Evolutionary conservation across 2,113 vertebrate species (phyloP).

Genomic region (Elaphurus davidianus): DNA sequence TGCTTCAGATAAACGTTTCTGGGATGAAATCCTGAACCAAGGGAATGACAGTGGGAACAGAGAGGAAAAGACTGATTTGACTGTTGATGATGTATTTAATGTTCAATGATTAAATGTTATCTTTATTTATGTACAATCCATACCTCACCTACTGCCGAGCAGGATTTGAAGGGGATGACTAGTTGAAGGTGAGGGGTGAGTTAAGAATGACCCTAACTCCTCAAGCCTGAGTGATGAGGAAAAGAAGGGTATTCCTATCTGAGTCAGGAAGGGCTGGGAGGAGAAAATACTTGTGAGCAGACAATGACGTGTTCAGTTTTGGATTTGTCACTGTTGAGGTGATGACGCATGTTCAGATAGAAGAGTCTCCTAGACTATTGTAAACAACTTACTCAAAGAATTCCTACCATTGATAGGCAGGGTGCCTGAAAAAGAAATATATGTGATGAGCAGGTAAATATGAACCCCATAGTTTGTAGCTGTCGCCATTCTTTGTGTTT

Average conservation of each 20-base stretch:
- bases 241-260: background rate
- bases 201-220: background rate
- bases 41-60: background rate
- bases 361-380: background rate
- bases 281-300: constrained; percentile 15
- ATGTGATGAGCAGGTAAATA: constrained; percentile 3
- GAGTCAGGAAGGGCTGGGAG: constrained; percentile 10
- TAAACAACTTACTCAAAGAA: constrained; percentile 39
- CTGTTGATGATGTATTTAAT: background rate
- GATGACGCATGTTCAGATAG: constrained; percentile 12
- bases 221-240: background rate
- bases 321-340: constrained; percentile 28
- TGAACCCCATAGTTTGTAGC: background rate
- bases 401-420: constrained; percentile 18
- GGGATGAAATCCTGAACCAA: background rate
- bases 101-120: background rate
- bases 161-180: background rate
- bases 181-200: background rate
- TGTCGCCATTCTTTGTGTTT: background rate
- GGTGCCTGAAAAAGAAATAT: constrained; percentile 39
- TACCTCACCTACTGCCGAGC: background rate
- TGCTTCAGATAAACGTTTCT: background rate
- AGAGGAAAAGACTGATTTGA: background rate
- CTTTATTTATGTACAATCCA: background rate
- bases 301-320: background rate